Base-by-base conservation (phyloP, 2,888 invertebrate species). In the Dynastes hyllus region DNA sequence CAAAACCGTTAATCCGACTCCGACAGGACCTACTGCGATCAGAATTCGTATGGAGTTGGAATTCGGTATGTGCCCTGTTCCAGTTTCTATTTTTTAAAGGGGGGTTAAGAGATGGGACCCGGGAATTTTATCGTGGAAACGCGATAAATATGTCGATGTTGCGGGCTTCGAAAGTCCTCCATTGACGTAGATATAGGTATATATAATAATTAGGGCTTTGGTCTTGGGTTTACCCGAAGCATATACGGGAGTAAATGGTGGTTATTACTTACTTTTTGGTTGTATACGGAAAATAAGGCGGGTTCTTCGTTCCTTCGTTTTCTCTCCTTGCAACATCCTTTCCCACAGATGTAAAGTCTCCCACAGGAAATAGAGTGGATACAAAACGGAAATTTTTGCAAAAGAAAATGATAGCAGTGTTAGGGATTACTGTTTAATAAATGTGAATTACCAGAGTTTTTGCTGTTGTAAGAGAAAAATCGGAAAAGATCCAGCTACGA, bases 31-130 rank as follows among this genome's bases (percentile, higher is more conserved):
- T 79, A 73, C 79, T 77, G 78, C 37, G 29, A 77, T 79, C 80
- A 76, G 78, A 81, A 78, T 80, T 81, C 76, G 80, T 82, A 82
- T 81, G 82, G 79, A 2, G 81, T 51, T 69, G 29, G 80, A 77
- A 80, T 80, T 80, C 80, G 66, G 78, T 73, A 80, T 82, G 80
- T 78, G 81, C 79, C 22, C 51, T 22, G n/a, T 40, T 78, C 76
- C 65, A 75, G 78, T 82, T 81, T 84, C 83, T 83, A 84, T 84
- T 84, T 84, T n/a, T n/a, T n/a, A n/a, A n/a, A n/a, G n/a, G n/a
- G 80, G 73, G 78, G 79, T 78, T 80, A 79, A 76, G 80, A 79
- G 76, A 80, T 81, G 37, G 6, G 32, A 32, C 3, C 76, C 70
- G 11, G 50, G 65, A 66, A 77, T 76, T 79, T 82, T 81, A 81